Base-by-base conservation (phyloP, 2,797 vertebrate genomes). In the Leptodactylus fallax region DNA sequence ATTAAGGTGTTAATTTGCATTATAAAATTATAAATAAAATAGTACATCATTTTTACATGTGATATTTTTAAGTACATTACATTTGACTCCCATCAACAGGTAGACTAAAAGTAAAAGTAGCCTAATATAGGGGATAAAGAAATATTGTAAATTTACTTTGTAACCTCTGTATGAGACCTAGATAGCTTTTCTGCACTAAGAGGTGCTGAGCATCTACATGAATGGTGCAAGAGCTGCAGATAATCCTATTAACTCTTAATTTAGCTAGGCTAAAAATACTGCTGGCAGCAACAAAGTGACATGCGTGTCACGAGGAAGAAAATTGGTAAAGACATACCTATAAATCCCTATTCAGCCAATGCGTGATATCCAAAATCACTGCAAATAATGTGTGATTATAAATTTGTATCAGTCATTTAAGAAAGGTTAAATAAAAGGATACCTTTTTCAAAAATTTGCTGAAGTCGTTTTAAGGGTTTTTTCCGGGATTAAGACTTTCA, bases 211-310 rank as follows among this genome's bases (percentile, higher is more conserved):
- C 14, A 36, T 84, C 21, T 58, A n/a, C 55, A 76, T 60, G 51
- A 61, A 61, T n/a, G 51, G 27, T 61, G 36, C 47, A 45, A 71
- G 45, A 51, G 16, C 49, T 36, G 61, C 51, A 72, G 53, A 67
- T 89, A 89, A 89, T 79, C 83, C 65, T 88, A 88, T 88, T 88
- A 88, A 81, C 53, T 74, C 87, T 83, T 81, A 77, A 85, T 85
- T 85, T 81, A 82, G 87, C 47, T 36, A 61, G 87, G 82, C 72
- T 79, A 88, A 85, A 16, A 85, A 65, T 76, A 60, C 55, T 45
- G 78, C 67, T 16, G 16, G 49, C 77, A 85, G 49, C 74, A 51
- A 88, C 14, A 19, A 63, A 77, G 53, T 79, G 65, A 78, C 27
- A 87, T 14, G 9, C 47, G 83, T 78, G 58, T 81, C 78, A 56